Evolutionary conservation across 92 coral and sea anemone species (phyloP).

Genomic region (Zoanthus sociatus): DNA sequence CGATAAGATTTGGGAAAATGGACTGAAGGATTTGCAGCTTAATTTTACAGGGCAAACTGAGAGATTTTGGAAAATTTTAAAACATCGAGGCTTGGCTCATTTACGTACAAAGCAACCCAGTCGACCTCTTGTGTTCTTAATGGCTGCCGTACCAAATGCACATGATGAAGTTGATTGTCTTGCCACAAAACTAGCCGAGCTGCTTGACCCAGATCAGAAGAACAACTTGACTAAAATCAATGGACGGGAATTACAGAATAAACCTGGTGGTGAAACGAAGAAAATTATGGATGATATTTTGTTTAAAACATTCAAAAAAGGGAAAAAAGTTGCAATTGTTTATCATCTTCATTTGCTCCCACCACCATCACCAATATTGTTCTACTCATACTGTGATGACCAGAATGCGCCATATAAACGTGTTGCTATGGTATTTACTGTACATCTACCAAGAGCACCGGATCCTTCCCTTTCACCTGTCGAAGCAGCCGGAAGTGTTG

Average conservation of each 20-base stretch:
- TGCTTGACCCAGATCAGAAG: slow-evolving; percentile 53
- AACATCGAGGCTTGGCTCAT: slow-evolving; percentile 73
- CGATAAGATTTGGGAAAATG: slow-evolving; percentile 57
- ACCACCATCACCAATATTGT: slow-evolving; percentile 77
- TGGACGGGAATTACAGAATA: slow-evolving; percentile 43
- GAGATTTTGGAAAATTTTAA: slow-evolving; percentile 73
- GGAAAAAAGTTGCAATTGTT: slow-evolving; percentile 72
- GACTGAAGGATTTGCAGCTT: slow-evolving; percentile 50
- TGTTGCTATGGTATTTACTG: slow-evolving; percentile 86
- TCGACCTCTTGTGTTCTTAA: slow-evolving; percentile 81
- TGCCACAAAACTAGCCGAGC: slow-evolving; percentile 68
- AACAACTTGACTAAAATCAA: slow-evolving; percentile 39
- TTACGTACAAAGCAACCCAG: slow-evolving; percentile 60
- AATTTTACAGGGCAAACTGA: slow-evolving; percentile 78
- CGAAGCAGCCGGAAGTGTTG: slow-evolving; percentile 79
- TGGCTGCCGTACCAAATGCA: slow-evolving; percentile 80
- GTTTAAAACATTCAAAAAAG: slow-evolving; percentile 51
- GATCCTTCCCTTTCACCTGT: slow-evolving; percentile 54
- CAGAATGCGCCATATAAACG: slow-evolving; percentile 85
- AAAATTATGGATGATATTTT: slow-evolving; percentile 63
- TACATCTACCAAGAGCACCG: slow-evolving; percentile 74
- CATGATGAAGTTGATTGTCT: slow-evolving; percentile 76
- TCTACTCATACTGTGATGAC: slow-evolving; percentile 88
- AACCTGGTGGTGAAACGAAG: slow-evolving; percentile 66
- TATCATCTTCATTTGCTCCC: slow-evolving; percentile 80